These are phyloP conservation scores for Penelope pileata DNA, from an alignment of 2,113 vertebrate genomes.

Conservation along the genomic window DNA sequence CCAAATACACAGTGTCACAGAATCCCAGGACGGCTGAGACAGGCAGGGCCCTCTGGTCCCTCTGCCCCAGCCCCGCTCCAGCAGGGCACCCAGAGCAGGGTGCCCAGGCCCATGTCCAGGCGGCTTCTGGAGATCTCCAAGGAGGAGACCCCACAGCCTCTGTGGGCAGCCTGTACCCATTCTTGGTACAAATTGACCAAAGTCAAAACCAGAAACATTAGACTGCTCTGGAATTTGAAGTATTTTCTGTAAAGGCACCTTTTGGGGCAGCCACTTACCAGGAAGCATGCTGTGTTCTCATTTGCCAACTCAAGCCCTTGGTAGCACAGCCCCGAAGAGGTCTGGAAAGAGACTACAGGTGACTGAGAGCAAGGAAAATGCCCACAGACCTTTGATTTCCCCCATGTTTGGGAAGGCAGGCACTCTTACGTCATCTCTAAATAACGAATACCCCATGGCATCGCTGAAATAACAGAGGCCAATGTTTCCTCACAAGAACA, in stretches of 20 bases:
- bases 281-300: fast-evolving
- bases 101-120: background rate
- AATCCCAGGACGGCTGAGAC: background rate
- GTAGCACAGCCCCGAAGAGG: background rate
- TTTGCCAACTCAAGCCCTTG: background rate
- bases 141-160: background rate
- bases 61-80: background rate
- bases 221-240: background rate
- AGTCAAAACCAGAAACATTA: background rate
- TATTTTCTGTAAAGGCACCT: background rate
- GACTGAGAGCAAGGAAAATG: background rate
- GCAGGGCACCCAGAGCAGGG: background rate
- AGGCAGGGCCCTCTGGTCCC: background rate
- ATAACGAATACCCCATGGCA: background rate
- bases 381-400: background rate
- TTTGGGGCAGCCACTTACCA: background rate
- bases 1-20: background rate
- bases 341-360: background rate
- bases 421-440: background rate
- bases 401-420: background rate
- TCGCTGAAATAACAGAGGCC: fast-evolving
- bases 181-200: background rate
- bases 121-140: background rate
- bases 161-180: too few species aligned
- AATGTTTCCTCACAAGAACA: background rate